Evolutionary conservation across 2,113 vertebrate species (phyloP), one percentile per base, ranked within the genome.

Genomic region (Mellivora capensis): DNA sequence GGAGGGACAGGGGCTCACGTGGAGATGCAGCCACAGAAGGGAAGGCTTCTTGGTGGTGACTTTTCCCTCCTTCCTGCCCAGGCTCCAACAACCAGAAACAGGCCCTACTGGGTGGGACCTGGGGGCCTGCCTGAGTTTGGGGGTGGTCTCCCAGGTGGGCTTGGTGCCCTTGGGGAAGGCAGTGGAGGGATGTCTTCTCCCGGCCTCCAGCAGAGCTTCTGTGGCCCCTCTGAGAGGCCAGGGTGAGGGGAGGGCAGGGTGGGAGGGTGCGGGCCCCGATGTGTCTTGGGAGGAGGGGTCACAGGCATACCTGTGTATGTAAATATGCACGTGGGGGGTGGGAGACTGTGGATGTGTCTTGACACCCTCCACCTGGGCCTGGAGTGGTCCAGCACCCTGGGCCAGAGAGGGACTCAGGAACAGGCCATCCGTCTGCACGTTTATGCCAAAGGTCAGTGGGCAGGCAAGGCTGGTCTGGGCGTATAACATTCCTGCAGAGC

Each of bases 361-460:
- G 88, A 67, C 31, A 10, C 69, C 39, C 12, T 18, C 14, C 17
- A 4, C 52, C 11, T 3, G 12, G n/a, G 29, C 59, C 49, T 3
- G 4, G 21, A 34, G 29, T 0, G 10, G 14, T 39, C 57, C 15
- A 15, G 29, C 0, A 1, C 47, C 15, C 64, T 6, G 15, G 23
- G 47, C 39, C 62, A 2, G 4, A 86, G 83, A 34, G 1, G 27
- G 64, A 47, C 18, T 52, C n/a, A 42, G 80, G 47, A 31, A 39
- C 20, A 25, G 20, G 3, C 6, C 4, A 0, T 14, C 42, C 2
- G 4, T 37, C 15, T n/a, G 15, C 39, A 15, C 2, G 3, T 42
- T 64, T 20, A 18, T 39, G 27, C 11, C 14, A 27, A 34, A 49
- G 29, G 4, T 61, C 31, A 18, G 61, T 6, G 49, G 29, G 34